These are phyloP conservation scores for Sipha maydis DNA, from an alignment of 2,888 invertebrate species.

Conservation along the genomic window DNA sequence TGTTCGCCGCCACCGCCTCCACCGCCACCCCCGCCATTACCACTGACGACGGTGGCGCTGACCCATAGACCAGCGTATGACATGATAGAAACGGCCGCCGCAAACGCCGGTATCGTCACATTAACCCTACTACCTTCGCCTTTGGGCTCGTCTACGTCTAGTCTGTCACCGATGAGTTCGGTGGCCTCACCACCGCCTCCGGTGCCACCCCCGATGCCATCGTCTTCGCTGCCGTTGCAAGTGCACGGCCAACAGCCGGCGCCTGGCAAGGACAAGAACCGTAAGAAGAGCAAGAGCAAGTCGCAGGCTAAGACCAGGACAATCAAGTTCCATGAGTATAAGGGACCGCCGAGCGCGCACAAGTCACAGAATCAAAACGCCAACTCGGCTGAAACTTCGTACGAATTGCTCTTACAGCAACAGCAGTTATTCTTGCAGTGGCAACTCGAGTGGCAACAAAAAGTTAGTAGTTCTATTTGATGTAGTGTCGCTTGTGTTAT, in stretches of 20 bases:
- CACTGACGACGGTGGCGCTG: constrained; percentile 53
- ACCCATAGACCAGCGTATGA: constrained; percentile 66
- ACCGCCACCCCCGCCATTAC: constrained; percentile 62
- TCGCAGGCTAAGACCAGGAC: constrained; percentile 83
- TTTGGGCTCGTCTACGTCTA: constrained; percentile 75
- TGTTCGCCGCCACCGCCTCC: constrained; percentile 66
- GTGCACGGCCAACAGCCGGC: constrained; percentile 67
- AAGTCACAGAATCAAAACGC: constrained; percentile 75
- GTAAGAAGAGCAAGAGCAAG: constrained; percentile 80
- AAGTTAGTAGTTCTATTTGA: constrained; percentile 68
- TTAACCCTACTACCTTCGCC: constrained; percentile 72
- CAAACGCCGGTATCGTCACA: constrained; percentile 76
- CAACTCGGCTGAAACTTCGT: constrained; percentile 79
- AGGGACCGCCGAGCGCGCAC: constrained; percentile 91
- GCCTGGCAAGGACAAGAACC: constrained; percentile 81
- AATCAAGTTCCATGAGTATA: constrained; percentile 97
- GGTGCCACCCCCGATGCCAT: constrained; percentile 58
- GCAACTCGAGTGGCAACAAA: constrained; percentile 84
- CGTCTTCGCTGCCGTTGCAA: constrained; percentile 65
- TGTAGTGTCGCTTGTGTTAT: background rate
- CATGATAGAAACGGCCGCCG: constrained; percentile 74
- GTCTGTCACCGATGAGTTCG: constrained; percentile 68
- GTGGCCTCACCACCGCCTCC: constrained; percentile 68
- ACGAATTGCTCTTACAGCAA: constrained; percentile 91
- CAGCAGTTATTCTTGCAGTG: constrained; percentile 92